phyloP scores from a whole-genome alignment of 1,140 invertebrate species.

The Cydia fagiglandana region DNA sequence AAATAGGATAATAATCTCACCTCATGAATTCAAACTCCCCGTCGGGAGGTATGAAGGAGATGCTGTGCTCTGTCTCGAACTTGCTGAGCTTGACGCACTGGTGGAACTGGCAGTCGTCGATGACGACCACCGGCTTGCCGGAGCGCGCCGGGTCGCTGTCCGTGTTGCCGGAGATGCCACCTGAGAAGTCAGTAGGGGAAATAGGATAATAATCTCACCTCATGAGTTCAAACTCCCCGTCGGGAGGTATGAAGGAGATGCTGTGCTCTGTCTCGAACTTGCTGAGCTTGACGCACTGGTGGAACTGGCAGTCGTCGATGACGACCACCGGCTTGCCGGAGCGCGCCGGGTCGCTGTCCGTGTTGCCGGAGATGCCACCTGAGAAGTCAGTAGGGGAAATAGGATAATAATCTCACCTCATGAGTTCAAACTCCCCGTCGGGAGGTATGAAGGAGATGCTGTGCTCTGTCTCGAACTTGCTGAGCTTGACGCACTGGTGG shows the following conservation, averaged over 20 bases:
- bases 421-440: slow-evolving; percentile 99
- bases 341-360: slow-evolving; percentile 91
- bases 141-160: slow-evolving; percentile 93
- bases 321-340: slow-evolving; percentile 97
- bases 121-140: slow-evolving; percentile 97
- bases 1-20: slow-evolving; percentile 44
- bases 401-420: slow-evolving; percentile 83
- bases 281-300: slow-evolving; percentile 99
- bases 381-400: slow-evolving; percentile 36
- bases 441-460: slow-evolving; percentile 99
- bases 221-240: slow-evolving; percentile 99
- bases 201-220: slow-evolving; percentile 76
- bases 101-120: slow-evolving; percentile 99
- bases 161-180: slow-evolving; percentile 83
- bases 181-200: slow-evolving; percentile 44
- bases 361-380: slow-evolving; percentile 82
- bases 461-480: slow-evolving; percentile 99
- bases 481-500: slow-evolving; percentile 99
- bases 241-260: slow-evolving; percentile 99
- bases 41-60: slow-evolving; percentile 99
- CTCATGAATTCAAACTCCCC: slow-evolving; percentile 99
- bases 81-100: slow-evolving; percentile 99
- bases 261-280: slow-evolving; percentile 99
- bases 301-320: slow-evolving; percentile 99
- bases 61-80: slow-evolving; percentile 99